These are phyloP conservation scores for Bufotes viridis DNA, from an alignment of 2,797 vertebrate genomes.

Conservation along the genomic window DNA sequence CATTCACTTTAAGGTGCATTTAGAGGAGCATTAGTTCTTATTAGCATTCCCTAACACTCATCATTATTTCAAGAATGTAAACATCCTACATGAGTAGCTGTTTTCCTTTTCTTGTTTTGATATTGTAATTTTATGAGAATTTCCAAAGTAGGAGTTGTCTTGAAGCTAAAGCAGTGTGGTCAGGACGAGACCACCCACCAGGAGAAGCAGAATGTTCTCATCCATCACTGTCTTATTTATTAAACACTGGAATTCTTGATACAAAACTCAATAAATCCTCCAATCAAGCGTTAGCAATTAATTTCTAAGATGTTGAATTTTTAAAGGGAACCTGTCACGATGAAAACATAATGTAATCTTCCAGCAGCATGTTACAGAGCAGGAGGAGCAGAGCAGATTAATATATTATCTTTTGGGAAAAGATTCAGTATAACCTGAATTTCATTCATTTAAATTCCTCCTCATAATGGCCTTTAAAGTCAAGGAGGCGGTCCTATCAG, in stretches of 20 bases:
- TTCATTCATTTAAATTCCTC: too few species aligned
- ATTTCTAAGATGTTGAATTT: not conserved
- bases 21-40: not conserved
- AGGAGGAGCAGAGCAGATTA: too few species aligned
- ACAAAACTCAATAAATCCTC: not conserved
- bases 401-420: too few species aligned
- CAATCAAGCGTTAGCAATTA: not conserved
- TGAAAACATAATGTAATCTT: too few species aligned
- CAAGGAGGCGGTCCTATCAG: too few species aligned
- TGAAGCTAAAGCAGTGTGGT: not conserved
- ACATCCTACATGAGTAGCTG: not conserved
- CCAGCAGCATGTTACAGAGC: too few species aligned
- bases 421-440: too few species aligned
- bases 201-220: not conserved
- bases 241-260: slow-evolving; percentile 12
- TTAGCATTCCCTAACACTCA: not conserved
- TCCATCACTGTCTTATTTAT: not conserved
- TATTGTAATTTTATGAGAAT: slow-evolving; percentile 20
- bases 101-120: slow-evolving; percentile 35
- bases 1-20: not conserved
- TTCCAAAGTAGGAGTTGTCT: slow-evolving; percentile 17
- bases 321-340: not conserved
- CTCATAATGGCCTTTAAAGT: too few species aligned
- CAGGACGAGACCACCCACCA: slow-evolving; percentile 24
- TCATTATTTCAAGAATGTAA: slow-evolving; percentile 38